Evolutionary conservation across 2,113 vertebrate genomes (phyloP).

Genomic region (Lagopus leucura): DNA sequence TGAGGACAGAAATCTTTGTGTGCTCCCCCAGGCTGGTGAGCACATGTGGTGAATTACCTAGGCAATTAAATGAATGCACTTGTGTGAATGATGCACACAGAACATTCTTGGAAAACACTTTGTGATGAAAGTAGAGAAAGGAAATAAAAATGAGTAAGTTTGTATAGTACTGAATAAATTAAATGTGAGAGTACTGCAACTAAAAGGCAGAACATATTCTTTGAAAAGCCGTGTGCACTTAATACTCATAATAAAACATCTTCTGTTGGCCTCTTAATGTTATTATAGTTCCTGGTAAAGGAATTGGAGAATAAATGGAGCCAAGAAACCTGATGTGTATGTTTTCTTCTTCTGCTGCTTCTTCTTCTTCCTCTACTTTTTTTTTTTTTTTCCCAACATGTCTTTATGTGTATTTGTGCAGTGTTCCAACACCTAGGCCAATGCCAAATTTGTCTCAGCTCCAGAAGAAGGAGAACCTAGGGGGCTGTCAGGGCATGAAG

Average conservation of each 20-base stretch:
- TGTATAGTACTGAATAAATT: constrained; percentile 18
- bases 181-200: neutral
- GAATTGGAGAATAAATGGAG: neutral
- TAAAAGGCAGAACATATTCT: neutral
- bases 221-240: neutral
- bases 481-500: neutral
- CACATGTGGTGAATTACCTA: constrained; percentile 13
- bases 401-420: neutral
- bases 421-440: neutral
- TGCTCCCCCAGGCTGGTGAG: neutral
- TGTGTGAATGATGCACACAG: fast-evolving
- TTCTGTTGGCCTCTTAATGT: neutral
- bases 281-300: neutral
- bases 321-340: neutral
- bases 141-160: constrained; percentile 10
- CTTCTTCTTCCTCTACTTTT: neutral
- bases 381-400: neutral
- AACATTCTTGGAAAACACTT: neutral
- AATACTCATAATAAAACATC: neutral
- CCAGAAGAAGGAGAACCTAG: neutral
- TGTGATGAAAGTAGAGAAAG: constrained; percentile 43
- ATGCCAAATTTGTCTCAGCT: neutral
- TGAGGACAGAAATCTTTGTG: neutral
- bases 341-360: neutral
- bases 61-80: neutral